Conservation (phyloP, 2,888 invertebrate genomes). For the Creontiades dilutus region DNA sequence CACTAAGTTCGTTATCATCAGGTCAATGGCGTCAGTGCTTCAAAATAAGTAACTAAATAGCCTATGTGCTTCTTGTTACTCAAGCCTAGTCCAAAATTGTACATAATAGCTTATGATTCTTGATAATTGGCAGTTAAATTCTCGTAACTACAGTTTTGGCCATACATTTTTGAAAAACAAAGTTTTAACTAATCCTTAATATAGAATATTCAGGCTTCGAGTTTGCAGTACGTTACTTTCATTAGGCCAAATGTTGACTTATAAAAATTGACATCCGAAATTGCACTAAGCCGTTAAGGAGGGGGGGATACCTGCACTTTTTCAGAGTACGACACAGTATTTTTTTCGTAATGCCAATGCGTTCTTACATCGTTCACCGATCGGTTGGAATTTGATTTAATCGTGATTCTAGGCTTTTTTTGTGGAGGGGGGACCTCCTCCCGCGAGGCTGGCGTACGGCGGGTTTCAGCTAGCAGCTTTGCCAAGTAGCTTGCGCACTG, state of each 20-base stretch:
- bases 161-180: not conserved
- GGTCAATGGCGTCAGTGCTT: slow-evolving; percentile 11
- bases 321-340: not conserved
- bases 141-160: not conserved
- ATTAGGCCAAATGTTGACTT: slow-evolving; percentile 13
- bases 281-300: not conserved
- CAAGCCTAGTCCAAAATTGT: slow-evolving; percentile 1
- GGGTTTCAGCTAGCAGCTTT: slow-evolving; percentile 59
- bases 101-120: not conserved
- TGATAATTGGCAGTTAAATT: slow-evolving; percentile 3
- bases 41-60: not conserved
- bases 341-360: not conserved
- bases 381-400: not conserved
- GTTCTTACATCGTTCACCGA: not conserved
- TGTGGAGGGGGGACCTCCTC: not conserved
- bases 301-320: not conserved
- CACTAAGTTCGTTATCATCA: not conserved
- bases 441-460: not conserved
- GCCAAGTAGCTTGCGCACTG: slow-evolving; percentile 72
- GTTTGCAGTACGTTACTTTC: not conserved
- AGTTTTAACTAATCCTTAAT: not conserved
- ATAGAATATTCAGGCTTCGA: not conserved
- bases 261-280: not conserved
- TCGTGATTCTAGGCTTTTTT: slow-evolving; percentile 1
- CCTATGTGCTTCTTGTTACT: not conserved